phyloP scores from a whole-genome alignment of 35 echinoderm and acorn worm species.

The Apostichopus californicus region DNA sequence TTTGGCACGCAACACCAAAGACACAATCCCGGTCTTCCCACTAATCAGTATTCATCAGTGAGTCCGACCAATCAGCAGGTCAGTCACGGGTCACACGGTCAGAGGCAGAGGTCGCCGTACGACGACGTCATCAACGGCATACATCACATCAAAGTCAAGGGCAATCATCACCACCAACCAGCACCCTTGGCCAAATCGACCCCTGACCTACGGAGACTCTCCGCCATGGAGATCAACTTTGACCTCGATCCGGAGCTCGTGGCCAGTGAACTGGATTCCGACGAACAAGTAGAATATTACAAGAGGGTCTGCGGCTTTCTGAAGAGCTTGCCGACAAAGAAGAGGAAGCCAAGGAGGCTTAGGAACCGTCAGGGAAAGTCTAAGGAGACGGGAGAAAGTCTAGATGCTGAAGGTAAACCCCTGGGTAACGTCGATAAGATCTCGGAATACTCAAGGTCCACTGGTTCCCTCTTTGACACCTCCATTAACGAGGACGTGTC shows the following conservation, averaged over 20 bases:
- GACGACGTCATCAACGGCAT: conserved; percentile 27
- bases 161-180: not conserved
- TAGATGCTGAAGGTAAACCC: not conserved
- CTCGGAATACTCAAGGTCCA: conserved; percentile 18
- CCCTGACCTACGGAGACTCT: conserved; percentile 36
- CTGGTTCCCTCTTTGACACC: conserved; percentile 34
- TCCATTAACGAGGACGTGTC: conserved; percentile 26
- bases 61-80: not conserved
- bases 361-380: conserved; percentile 27
- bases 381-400: not conserved
- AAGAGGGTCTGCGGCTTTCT: conserved; percentile 44
- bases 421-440: not conserved
- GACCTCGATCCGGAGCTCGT: conserved; percentile 55
- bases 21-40: conserved; percentile 10
- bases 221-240: conserved; percentile 38
- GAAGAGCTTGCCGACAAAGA: conserved; percentile 48
- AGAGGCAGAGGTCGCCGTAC: not conserved
- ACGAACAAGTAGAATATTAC: conserved; percentile 56
- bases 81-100: not conserved
- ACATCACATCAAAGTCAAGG: conserved; percentile 10
- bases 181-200: conserved; percentile 20
- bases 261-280: conserved; percentile 51
- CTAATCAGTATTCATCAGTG: not conserved
- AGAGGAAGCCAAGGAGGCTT: conserved; percentile 36
- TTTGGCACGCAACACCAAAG: not conserved